Base-by-base conservation (phyloP, 2,888 invertebrate genomes). In the Stratiomys singularior region DNA sequence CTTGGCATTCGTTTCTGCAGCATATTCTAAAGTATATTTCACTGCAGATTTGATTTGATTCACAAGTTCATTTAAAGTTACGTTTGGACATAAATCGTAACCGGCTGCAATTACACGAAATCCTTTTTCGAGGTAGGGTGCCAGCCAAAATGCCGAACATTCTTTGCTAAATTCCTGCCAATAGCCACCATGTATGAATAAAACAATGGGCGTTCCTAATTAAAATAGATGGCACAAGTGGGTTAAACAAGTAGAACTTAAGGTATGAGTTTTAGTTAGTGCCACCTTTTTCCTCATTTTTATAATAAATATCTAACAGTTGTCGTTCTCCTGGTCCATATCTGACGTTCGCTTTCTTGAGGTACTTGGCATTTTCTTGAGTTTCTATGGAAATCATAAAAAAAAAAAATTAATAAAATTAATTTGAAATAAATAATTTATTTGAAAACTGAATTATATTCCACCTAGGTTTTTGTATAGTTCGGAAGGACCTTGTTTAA, bases 121-220 rank as follows among this genome's bases (percentile, higher is more conserved):
- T 1, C 90, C 90, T 47, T 89, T 89, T 58, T 89, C 87, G 82
- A 93, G 89, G 0, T 94, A 87, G 0, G 92, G 89, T 63, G 86
- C 85, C 0, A 92, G 93, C 11, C 91, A 89, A 80, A 92, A 92
- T 15, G 91, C 89, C 0, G 91, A 91, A 47, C 89, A 81, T 77
- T 92, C 90, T 79, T 92, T 90, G 76, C 89, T 90, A n/a, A 93
- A 83, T 80, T 90, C 90, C 86, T 94, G 94, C 96, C 96, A 97
- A 85, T 93, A 96, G 1, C 97, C 97, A 0, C 97, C 97, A 85
- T 97, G 97, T 72, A 97, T 88, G 84, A 90, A 96, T 1, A 95
- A 90, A 76, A 96, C 90, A 80, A 96, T 91, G 0, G 95, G 93
- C 0, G 93, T 89, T 84, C 92, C 95, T 95, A 78, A 52, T 13